These are phyloP conservation scores for Notarius quadriscutis DNA, from an alignment of 2,113 vertebrate genomes.

Conservation along the genomic window DNA sequence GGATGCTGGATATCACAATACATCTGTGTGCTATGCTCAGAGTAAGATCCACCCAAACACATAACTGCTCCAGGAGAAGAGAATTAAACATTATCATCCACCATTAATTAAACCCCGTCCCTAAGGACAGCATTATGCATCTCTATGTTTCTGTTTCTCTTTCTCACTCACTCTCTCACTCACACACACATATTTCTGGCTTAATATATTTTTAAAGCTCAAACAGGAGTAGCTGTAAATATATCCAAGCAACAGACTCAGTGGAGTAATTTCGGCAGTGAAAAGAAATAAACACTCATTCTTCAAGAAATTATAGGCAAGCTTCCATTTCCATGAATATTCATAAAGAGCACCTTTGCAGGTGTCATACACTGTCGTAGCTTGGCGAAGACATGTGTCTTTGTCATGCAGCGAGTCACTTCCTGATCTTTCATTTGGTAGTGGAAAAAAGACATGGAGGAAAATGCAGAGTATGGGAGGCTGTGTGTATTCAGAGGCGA, in stretches of 20 bases:
- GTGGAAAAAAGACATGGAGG: slow-evolving; percentile 15
- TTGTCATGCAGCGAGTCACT: slow-evolving; percentile 31
- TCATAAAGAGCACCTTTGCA: slow-evolving; percentile 50
- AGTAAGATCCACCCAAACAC: slow-evolving; percentile 45
- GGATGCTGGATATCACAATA: slow-evolving; percentile 47
- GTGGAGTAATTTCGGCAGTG: slow-evolving; percentile 41
- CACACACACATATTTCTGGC: slow-evolving; percentile 15
- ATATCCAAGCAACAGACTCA: slow-evolving; percentile 19
- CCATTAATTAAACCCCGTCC: slow-evolving; percentile 52
- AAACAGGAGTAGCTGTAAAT: slow-evolving; percentile 32
- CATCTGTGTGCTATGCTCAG: slow-evolving; percentile 47
- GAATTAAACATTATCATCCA: slow-evolving; percentile 50
- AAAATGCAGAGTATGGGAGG: slow-evolving; percentile 22
- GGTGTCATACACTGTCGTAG: slow-evolving; percentile 11
- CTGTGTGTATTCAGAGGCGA: slow-evolving; percentile 25
- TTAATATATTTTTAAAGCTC: slow-evolving; percentile 21
- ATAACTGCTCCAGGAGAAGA: slow-evolving; percentile 39
- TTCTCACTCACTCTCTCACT: not conserved
- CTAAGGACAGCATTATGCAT: slow-evolving; percentile 39
- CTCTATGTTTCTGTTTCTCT: slow-evolving; percentile 8
- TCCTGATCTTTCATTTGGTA: slow-evolving; percentile 49
- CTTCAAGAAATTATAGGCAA: slow-evolving; percentile 48
- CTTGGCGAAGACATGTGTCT: slow-evolving; percentile 35
- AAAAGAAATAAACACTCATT: slow-evolving; percentile 45
- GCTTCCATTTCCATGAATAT: slow-evolving; percentile 42